phyloP scores from a whole-genome alignment of 2,888 invertebrate genomes.

The Cactoblastis cactorum region DNA sequence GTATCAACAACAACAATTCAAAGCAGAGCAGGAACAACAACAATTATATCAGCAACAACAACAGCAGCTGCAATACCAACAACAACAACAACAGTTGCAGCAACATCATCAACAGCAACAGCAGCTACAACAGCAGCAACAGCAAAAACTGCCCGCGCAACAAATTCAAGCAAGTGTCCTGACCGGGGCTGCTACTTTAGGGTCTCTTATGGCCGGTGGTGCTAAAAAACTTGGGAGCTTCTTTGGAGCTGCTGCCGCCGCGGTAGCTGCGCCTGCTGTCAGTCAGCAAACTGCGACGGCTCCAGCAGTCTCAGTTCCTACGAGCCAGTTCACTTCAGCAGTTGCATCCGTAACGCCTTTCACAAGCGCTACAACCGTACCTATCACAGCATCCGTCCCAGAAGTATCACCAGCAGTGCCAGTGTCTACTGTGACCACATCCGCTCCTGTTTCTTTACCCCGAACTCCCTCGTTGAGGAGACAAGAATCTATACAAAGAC shows the following conservation, averaged over 20 bases:
- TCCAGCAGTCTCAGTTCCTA: slow-evolving; percentile 36
- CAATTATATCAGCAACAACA: slow-evolving; percentile 40
- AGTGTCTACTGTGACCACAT: slow-evolving; percentile 53
- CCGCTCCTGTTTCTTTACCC: slow-evolving; percentile 56
- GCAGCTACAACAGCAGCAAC: slow-evolving; percentile 53
- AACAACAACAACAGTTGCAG: slow-evolving; percentile 41
- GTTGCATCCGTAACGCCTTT: slow-evolving; percentile 54
- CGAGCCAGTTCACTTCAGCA: slow-evolving; percentile 45
- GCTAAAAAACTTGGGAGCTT: slow-evolving; percentile 73
- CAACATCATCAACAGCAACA: slow-evolving; percentile 42
- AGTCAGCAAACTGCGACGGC: slow-evolving; percentile 39
- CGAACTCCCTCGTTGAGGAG: slow-evolving; percentile 66
- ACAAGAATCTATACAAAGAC: slow-evolving; percentile 75
- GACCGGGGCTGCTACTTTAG: slow-evolving; percentile 70
- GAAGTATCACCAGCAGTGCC: slow-evolving; percentile 57
- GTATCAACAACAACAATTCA: slow-evolving; percentile 36
- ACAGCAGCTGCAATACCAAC: slow-evolving; percentile 36
- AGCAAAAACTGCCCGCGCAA: slow-evolving; percentile 57
- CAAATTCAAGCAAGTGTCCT: slow-evolving; percentile 64
- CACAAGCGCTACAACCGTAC: slow-evolving; percentile 48
- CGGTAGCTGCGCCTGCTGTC: slow-evolving; percentile 54
- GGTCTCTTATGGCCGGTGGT: slow-evolving; percentile 73
- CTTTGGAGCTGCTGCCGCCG: slow-evolving; percentile 72
- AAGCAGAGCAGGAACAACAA: slow-evolving; percentile 36
- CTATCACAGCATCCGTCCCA: slow-evolving; percentile 63